Percentiles rank a stretch among this genome's conserved stretches.
phyloP scores from a whole-genome alignment of 2,797 vertebrate species.

The Aplochiton taeniatus region DNA sequence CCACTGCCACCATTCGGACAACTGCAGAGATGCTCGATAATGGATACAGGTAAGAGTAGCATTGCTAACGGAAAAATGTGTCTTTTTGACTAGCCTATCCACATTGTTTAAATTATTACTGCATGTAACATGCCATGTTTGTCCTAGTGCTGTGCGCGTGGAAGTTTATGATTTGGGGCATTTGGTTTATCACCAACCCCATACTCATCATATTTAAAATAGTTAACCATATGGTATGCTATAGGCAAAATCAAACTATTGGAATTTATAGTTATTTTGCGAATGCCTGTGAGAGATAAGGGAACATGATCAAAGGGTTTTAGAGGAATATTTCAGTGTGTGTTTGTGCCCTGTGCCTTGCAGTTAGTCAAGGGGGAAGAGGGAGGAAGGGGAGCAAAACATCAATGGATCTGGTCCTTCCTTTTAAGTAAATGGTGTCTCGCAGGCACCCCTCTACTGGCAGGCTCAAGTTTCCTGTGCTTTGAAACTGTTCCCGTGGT shows the following conservation, averaged over 20 bases:
- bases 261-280: slow-evolving; percentile 47
- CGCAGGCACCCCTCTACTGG: slow-evolving; percentile 80
- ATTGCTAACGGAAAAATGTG: not conserved
- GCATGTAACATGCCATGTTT: not conserved
- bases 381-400: slow-evolving; percentile 59
- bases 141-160: too few relatives aligned
- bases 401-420: slow-evolving; percentile 72
- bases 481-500: slow-evolving; percentile 78
- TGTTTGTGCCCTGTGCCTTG: slow-evolving; percentile 72
- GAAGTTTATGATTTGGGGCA: too few relatives aligned
- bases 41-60: slow-evolving; percentile 85
- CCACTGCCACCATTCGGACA: slow-evolving; percentile 80
- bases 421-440: slow-evolving; percentile 75
- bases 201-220: not conserved
- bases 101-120: not conserved
- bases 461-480: slow-evolving; percentile 80
- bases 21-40: slow-evolving; percentile 85
- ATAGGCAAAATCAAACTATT: slow-evolving; percentile 22
- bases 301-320: slow-evolving; percentile 68
- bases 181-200: too few relatives aligned
- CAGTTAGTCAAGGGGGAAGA: slow-evolving; percentile 62
- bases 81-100: not conserved
- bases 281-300: slow-evolving; percentile 55
- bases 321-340: slow-evolving; percentile 62
- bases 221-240: slow-evolving; percentile 34